Conservation (phyloP, 37 sponge, comb jelly and placozoan genomes). For the Ephydatia muelleri region DNA sequence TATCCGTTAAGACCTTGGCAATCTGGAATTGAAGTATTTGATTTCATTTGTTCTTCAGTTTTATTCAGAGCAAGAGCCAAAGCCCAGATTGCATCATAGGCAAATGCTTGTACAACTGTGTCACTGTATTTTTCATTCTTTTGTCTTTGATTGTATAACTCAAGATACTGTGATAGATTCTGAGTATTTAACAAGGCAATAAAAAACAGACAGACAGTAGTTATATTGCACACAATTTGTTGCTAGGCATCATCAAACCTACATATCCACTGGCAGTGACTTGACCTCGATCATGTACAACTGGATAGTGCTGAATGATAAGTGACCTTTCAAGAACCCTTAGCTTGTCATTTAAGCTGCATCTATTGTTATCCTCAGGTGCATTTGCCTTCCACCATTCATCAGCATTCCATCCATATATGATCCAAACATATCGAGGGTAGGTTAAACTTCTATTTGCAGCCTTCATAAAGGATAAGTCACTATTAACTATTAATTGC, state of each 20-base stretch:
- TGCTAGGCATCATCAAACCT: neutral
- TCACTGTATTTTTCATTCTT: neutral
- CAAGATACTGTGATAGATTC: neutral
- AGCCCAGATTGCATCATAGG: slow-evolving; percentile 25
- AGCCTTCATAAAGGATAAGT: too few relatives aligned
- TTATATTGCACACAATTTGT: too few relatives aligned
- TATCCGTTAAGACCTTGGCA: neutral
- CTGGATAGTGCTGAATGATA: too few relatives aligned
- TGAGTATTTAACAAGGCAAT: neutral
- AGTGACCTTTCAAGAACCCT: too few relatives aligned
- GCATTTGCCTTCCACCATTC: too few relatives aligned
- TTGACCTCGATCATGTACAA: neutral
- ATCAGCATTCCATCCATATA: too few relatives aligned
- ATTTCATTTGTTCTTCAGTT: neutral
- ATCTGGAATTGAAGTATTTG: neutral
- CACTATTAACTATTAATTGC: too few relatives aligned
- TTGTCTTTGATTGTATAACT: neutral
- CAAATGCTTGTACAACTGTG: neutral
- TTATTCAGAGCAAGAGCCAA: slow-evolving; percentile 14
- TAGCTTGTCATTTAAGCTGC: too few relatives aligned
- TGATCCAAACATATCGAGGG: too few relatives aligned
- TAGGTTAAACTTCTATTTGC: too few relatives aligned
- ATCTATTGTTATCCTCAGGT: too few relatives aligned
- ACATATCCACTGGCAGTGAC: neutral
- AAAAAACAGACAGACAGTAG: neutral